A percentile compares a stretch with the other conserved stretches of the same genome.
These are phyloP conservation scores for Candidula unifasciata DNA, from an alignment of 2,888 invertebrate species.

Conservation along the genomic window DNA sequence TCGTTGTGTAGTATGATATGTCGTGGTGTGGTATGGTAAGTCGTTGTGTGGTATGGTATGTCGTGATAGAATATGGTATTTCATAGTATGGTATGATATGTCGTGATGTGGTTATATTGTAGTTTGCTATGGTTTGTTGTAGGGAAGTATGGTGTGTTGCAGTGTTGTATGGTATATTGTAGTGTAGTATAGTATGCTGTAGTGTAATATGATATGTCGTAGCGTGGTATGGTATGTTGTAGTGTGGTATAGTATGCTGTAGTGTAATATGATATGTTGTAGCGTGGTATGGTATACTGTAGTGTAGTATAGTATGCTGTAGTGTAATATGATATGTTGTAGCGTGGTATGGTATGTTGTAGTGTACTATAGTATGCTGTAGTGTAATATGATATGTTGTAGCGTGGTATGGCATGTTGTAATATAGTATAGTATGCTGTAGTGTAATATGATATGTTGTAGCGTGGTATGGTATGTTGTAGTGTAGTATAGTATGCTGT, in stretches of 20 bases:
- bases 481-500: neutral
- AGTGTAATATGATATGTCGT: neutral
- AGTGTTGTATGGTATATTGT: neutral
- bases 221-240: neutral
- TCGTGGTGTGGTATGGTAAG: too few species aligned
- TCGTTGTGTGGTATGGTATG: too few species aligned
- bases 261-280: neutral
- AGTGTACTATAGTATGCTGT: neutral
- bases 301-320: too few species aligned
- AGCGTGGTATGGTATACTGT: neutral
- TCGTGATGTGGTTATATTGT: neutral
- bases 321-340: neutral
- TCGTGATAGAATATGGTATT: neutral
- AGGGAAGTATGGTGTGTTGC: neutral
- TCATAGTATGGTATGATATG: neutral
- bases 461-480: neutral
- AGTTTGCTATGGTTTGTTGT: neutral
- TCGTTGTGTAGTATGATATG: too few species aligned
- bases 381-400: neutral
- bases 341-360: neutral
- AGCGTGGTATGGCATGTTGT: neutral
- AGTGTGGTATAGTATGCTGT: neutral
- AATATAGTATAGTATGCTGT: neutral
- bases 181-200: neutral
- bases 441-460: too few species aligned